Base-by-base conservation (phyloP, 2,113 vertebrate genomes). In the Gymnorhina tibicen region DNA sequence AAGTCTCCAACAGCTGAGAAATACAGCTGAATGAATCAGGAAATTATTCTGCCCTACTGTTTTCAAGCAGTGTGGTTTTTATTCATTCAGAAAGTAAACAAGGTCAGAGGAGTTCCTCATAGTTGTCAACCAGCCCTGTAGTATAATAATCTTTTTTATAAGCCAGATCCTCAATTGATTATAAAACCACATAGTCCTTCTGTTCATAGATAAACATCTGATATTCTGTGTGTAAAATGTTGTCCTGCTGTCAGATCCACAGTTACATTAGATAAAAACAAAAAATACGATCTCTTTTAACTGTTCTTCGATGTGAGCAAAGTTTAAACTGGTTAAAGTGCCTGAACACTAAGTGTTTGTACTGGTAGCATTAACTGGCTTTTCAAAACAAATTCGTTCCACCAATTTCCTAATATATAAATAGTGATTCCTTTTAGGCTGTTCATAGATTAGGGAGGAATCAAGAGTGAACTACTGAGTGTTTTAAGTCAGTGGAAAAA, bases 71-170 rank as follows among this genome's bases (percentile, higher is more conserved):
- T 70, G 41, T 56, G 49, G 41, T 56, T 92, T 94, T 81, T 89
- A 44, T 88, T 94, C 22, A 63, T 81, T 93, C 64, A 89, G 68
- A 94, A 91, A 75, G 60, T 59, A 95, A 96, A 93, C 84, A 92
- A 94, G 80, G 80, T 95, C 80, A 85, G 42, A 91, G 58, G 20
- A 95, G 83, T 91, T 92, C 68, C 90, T 74, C 88, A 86, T 22
- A 81, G 37, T 30, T 94, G 85, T 95, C 88, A 95, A 63, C 64
- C 39, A 90, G 52, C 32, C 47, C 76, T 86, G 73, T 41, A 84
- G 37, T 68, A 69, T 70, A 88, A 85, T 52, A 66, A 77, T 37
- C 18, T 58, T 60, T 93, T 95, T 94, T 85, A 83, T 77, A 94
- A 86, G 49, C 27, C 52, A 55, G 50, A 85, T 86, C 72, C 47